A percentile compares a stretch with the other conserved stretches of the same genome.
Conservation (phyloP, 2,888 invertebrate genomes). For the Euproctis similis region DNA sequence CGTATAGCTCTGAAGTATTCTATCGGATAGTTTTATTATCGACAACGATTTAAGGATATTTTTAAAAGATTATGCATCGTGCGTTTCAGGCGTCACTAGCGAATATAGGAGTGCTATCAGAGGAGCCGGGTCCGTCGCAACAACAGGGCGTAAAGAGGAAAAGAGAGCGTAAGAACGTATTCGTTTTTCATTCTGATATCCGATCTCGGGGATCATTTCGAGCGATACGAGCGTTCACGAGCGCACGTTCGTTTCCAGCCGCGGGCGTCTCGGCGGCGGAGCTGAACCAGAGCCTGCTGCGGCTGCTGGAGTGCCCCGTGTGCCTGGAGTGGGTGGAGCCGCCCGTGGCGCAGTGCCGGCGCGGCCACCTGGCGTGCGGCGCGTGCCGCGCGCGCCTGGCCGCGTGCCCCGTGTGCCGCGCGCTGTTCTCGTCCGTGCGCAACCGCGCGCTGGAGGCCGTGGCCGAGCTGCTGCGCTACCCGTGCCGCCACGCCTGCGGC, state of each 20-base stretch:
- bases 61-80: too few relatives aligned
- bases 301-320: slow-evolving; percentile 77
- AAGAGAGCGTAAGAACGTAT: too few relatives aligned
- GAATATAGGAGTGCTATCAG: slow-evolving; percentile 5
- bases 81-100: not conserved
- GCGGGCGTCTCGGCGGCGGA: not conserved
- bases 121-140: slow-evolving; percentile 14
- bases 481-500: slow-evolving; percentile 72
- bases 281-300: slow-evolving; percentile 56
- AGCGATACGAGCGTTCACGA: too few relatives aligned
- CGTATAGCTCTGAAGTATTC: too few relatives aligned
- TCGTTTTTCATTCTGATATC: too few relatives aligned
- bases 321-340: slow-evolving; percentile 79
- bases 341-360: slow-evolving; percentile 78
- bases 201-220: too few relatives aligned
- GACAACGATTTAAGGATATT: too few relatives aligned
- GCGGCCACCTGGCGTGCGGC: slow-evolving; percentile 78
- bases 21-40: too few relatives aligned
- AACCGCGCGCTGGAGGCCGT: slow-evolving; percentile 75
- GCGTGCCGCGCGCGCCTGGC: slow-evolving; percentile 72
- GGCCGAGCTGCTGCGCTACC: slow-evolving; percentile 69
- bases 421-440: slow-evolving; percentile 63
- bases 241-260: too few relatives aligned
- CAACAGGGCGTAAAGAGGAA: slow-evolving; percentile 38
- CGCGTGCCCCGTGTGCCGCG: slow-evolving; percentile 78